These are phyloP conservation scores for Tribolium castaneum DNA, from an alignment of 1,140 invertebrate species.

Conservation along the genomic window DNA sequence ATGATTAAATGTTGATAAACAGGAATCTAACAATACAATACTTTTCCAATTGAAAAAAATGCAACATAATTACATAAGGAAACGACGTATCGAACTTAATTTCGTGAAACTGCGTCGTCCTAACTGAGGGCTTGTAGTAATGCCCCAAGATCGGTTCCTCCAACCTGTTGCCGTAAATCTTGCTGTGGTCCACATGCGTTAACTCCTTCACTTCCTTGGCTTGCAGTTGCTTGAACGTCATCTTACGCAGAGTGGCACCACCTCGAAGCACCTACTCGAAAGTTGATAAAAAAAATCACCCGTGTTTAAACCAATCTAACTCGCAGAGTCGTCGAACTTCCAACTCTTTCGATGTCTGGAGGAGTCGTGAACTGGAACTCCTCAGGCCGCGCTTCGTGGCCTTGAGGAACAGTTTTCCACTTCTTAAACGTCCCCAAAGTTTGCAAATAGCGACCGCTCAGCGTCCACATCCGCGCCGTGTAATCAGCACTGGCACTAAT, in stretches of 20 bases:
- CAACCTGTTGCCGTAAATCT: conserved; percentile 61
- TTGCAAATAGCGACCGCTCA: conserved; percentile 75
- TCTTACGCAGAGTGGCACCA: conserved; percentile 52
- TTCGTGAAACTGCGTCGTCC: conserved; percentile 55
- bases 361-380: conserved; percentile 67
- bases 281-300: not conserved
- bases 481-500: conserved; percentile 79
- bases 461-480: conserved; percentile 76
- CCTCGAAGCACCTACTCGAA: conserved; percentile 57
- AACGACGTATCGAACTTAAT: conserved; percentile 60
- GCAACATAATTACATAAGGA: conserved; percentile 56
- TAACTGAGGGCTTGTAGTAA: conserved; percentile 57
- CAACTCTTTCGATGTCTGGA: conserved; percentile 73
- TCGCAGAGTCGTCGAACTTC: conserved; percentile 75
- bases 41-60: no score
- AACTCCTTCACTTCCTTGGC: conserved; percentile 54
- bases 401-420: conserved; percentile 66
- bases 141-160: conserved; percentile 59
- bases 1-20: conserved; percentile 60
- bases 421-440: conserved; percentile 74
- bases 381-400: conserved; percentile 53
- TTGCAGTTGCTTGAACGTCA: conserved; percentile 58
- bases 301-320: conserved; percentile 56
- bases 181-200: conserved; percentile 52
- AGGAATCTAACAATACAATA: conserved; percentile 52